Evolutionary conservation across 2,113 vertebrate genomes (phyloP), one percentile per base, ranked within the genome.

Genomic region (Formicarius rufipectus): DNA sequence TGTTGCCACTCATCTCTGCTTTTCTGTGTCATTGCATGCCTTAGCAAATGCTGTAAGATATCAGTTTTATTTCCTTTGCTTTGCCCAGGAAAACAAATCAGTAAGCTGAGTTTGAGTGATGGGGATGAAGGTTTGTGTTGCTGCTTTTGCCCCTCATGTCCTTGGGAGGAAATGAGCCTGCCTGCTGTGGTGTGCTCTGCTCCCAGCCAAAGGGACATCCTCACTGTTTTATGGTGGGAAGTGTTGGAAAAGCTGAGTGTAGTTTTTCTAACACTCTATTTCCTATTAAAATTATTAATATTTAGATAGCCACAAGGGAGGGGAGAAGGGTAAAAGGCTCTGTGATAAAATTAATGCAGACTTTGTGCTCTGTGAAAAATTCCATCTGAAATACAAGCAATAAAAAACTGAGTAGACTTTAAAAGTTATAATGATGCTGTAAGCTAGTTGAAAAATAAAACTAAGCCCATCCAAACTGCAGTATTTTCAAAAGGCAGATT

Each of bases 261-360:
- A 30, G 37, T 92, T 93, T 86, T 92, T 62, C 71, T 80, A 88
- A 63, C 44, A 72, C 39, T 76, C 39, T 30, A 7, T 94, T 92
- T 96, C 62, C 63, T 69, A 50, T 64, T 92, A 62, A 60, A 85
- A 77, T 95, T 84, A 90, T 90, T 87, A 93, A 86, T 93, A 72
- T 84, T 95, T 91, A 87, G 50, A 76, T 87, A 55, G 37, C n/a
- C 81, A 84, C 66, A 60, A 88, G 79, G 67, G 35, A 85, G 44
- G 5, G 33, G 42, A 31, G 66, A 30, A 60, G 47, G 37, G 68
- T 59, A 35, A 72, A 95, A 78, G 45, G 66, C 76, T 40, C 21
- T 60, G 56, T 92, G 75, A 90, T 81, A 60, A 91, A 95, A 95
- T 92, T 87, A 87, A 92, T 93, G 84, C 89, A 87, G 71, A 93